phyloP scores from a whole-genome alignment of 2,888 invertebrate species.

The Trichogramma evanescens region DNA sequence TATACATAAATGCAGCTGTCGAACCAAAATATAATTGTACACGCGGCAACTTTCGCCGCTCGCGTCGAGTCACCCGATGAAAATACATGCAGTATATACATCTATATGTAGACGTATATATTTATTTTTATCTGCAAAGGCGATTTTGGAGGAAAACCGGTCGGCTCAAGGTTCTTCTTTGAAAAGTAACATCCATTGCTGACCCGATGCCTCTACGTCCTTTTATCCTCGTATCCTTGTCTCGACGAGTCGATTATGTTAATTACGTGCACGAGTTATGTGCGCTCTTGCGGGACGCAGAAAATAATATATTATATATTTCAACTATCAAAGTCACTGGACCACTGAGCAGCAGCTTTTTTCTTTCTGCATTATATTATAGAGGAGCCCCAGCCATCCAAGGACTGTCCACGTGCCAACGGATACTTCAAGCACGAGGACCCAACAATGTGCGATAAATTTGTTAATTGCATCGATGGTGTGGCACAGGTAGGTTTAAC shows the following conservation, averaged over 20 bases:
- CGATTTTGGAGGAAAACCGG: conserved; percentile 5
- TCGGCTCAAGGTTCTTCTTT: conserved; percentile 18
- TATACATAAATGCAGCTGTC: too few relatives aligned
- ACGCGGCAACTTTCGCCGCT: neutral
- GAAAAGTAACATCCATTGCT: conserved; percentile 5
- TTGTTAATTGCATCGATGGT: conserved; percentile 73
- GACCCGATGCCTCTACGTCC: neutral
- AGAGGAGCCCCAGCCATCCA: conserved; percentile 69
- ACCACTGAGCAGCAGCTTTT: too few relatives aligned
- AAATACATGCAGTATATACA: neutral
- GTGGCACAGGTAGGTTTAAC: conserved; percentile 50
- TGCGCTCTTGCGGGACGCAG: too few relatives aligned
- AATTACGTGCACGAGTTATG: too few relatives aligned
- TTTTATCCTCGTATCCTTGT: conserved; percentile 6
- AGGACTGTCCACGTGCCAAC: conserved; percentile 70
- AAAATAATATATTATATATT: too few relatives aligned
- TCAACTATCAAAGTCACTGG: too few relatives aligned
- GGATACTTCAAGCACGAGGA: conserved; percentile 73
- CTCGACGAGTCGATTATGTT: neutral
- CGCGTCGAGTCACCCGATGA: neutral
- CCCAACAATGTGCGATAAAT: conserved; percentile 67
- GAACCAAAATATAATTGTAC: neutral
- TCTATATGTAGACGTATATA: neutral
- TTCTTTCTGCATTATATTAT: conserved; percentile 32
- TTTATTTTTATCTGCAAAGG: too few relatives aligned